Percentiles rank a stretch among this genome's conserved stretches.
Evolutionary conservation across 2,113 vertebrate species (phyloP).

Genomic region (Amblyopsis rosae): DNA sequence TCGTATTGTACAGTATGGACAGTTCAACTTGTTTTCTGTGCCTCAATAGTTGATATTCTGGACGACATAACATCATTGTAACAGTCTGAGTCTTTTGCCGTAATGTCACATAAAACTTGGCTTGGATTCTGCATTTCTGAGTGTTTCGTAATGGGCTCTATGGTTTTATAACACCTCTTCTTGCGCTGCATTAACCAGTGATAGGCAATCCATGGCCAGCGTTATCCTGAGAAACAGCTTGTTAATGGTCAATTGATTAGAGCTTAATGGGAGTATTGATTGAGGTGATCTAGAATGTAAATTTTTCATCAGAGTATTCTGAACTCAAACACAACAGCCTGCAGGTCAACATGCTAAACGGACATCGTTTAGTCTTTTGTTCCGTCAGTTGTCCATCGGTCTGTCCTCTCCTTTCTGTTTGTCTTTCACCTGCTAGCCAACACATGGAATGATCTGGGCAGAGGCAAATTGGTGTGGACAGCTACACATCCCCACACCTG

Average conservation of each 20-base stretch:
- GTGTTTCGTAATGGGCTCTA: constrained; percentile 26
- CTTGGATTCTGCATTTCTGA: constrained; percentile 8
- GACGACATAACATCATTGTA: constrained; percentile 16
- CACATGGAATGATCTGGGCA: constrained; percentile 29
- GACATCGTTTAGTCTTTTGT: constrained; percentile 22
- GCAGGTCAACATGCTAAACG: constrained; percentile 62
- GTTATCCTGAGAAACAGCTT: constrained; percentile 62
- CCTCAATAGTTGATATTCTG: constrained; percentile 4
- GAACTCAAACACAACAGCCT: constrained; percentile 46
- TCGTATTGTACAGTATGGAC: neutral
- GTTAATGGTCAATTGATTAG: constrained; percentile 75
- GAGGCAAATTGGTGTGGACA: constrained; percentile 47
- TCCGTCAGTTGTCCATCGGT: constrained; percentile 23
- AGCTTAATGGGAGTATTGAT: constrained; percentile 74
- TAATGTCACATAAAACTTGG: constrained; percentile 9
- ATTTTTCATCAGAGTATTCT: constrained; percentile 60
- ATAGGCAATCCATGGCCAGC: constrained; percentile 25
- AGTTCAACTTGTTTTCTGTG: constrained; percentile 11
- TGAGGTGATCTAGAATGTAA: constrained; percentile 59
- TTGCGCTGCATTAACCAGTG: constrained; percentile 26
- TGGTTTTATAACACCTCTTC: constrained; percentile 23
- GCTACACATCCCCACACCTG: constrained; percentile 16
- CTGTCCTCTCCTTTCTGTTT: neutral
- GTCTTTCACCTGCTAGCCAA: constrained; percentile 33
- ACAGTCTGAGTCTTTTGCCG: constrained; percentile 14